Percentiles rank a stretch among this genome's conserved stretches.
phyloP scores from a whole-genome alignment of 2,113 vertebrate genomes.

The Chionis minor region DNA sequence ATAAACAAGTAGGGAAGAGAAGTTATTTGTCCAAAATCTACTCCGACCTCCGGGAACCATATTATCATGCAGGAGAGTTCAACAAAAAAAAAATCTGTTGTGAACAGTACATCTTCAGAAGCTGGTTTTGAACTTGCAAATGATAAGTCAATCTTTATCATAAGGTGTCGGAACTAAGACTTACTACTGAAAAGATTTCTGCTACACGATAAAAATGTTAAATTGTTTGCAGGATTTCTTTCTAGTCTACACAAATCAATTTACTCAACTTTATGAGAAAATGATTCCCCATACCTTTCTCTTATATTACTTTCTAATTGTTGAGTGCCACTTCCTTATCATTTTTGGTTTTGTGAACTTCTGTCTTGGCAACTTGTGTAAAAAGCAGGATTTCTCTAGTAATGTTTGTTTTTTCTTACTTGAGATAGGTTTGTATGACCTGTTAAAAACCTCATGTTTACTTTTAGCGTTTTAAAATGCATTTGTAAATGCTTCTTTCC shows the following conservation, averaged over 20 bases:
- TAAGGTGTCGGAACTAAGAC: neutral
- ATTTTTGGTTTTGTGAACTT: neutral
- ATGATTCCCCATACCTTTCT: neutral
- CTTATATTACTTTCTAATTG: neutral
- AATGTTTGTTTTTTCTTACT: neutral
- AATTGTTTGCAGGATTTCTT: neutral
- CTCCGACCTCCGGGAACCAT: neutral
- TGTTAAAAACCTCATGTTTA: neutral
- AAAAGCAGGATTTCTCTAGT: neutral
- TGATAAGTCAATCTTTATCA: neutral
- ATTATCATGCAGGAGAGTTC: neutral
- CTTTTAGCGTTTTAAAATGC: neutral
- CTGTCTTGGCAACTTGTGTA: neutral
- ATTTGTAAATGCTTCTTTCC: neutral
- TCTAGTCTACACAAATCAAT: neutral
- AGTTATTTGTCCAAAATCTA: neutral
- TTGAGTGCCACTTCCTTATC: neutral
- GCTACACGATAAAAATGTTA: neutral
- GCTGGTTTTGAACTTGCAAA: neutral
- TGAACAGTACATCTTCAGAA: neutral
- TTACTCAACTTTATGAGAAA: neutral
- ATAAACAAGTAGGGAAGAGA: neutral
- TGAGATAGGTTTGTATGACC: neutral
- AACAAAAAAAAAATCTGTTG: neutral
- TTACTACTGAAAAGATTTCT: neutral